phyloP scores from a whole-genome alignment of 2,113 vertebrate genomes.

The Amia ocellicauda region DNA sequence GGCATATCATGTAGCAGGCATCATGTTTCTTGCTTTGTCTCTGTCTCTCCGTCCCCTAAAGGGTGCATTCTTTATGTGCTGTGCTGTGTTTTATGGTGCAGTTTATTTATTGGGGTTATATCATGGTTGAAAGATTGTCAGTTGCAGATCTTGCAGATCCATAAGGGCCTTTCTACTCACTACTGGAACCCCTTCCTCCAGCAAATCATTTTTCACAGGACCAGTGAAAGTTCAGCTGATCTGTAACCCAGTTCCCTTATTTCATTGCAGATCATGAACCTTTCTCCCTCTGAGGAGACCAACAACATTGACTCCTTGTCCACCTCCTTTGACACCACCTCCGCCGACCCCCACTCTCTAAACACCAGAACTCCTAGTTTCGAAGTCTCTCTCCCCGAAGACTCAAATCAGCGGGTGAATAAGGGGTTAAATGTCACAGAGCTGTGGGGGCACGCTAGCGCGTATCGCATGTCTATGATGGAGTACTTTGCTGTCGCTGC shows the following conservation, averaged over 20 bases:
- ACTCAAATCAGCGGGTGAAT: conserved; percentile 85
- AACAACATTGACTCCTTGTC: conserved; percentile 72
- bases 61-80: no score
- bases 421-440: conserved; percentile 82
- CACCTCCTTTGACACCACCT: conserved; percentile 64
- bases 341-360: conserved; percentile 69
- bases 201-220: no score
- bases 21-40: no score
- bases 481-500: conserved; percentile 62
- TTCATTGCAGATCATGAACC: conserved; percentile 76
- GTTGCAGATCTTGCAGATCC: no score
- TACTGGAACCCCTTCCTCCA: no score
- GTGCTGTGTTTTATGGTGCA: no score
- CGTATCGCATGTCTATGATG: conserved; percentile 53
- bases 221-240: background rate
- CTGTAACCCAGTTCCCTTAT: conserved; percentile 10
- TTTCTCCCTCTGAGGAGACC: conserved; percentile 81
- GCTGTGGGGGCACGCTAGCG: conserved; percentile 56
- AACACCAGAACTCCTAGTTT: conserved; percentile 73
- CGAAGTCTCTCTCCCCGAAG: conserved; percentile 73
- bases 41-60: no score
- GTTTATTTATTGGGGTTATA: no score
- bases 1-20: no score
- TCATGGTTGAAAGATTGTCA: no score
- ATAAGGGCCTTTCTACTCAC: no score